phyloP scores from a whole-genome alignment of 2,113 vertebrate genomes.

The Micronisus gabar region DNA sequence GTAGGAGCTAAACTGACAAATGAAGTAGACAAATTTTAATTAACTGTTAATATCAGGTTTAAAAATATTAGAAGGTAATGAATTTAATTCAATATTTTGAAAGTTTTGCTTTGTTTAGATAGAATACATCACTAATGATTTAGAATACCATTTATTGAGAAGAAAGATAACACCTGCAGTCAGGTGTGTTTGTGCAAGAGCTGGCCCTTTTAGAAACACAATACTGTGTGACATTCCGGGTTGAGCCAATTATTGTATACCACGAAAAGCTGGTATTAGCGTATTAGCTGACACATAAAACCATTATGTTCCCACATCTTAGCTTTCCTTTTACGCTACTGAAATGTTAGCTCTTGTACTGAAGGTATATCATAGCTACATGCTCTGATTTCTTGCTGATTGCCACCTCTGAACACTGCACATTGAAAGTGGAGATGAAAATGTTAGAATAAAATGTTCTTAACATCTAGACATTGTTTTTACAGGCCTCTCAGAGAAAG shows the following conservation, averaged over 20 bases:
- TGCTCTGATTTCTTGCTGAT: background rate
- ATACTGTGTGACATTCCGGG: background rate
- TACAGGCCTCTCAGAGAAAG: background rate
- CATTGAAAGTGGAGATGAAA: background rate
- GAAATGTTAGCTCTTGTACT: background rate
- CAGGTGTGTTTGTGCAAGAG: background rate
- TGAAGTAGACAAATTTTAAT: background rate
- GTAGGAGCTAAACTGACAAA: background rate
- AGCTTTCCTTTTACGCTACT: rapidly evolving
- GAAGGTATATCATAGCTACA: background rate
- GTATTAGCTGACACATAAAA: background rate
- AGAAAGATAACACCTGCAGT: background rate
- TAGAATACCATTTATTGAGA: background rate
- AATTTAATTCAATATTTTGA: background rate
- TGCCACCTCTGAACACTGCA: background rate
- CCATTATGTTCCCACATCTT: background rate
- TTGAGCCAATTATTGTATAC: background rate
- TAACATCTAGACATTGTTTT: background rate
- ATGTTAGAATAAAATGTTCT: background rate
- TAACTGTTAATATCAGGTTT: background rate
- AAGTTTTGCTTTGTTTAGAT: background rate
- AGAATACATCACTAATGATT: background rate
- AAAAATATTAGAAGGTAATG: background rate
- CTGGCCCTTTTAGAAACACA: background rate
- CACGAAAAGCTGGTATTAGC: background rate